A percentile compares a stretch with the other conserved stretches of the same genome.
phyloP scores from a whole-genome alignment of 2,888 invertebrate species.

The Lordiphosa fenestrarum region DNA sequence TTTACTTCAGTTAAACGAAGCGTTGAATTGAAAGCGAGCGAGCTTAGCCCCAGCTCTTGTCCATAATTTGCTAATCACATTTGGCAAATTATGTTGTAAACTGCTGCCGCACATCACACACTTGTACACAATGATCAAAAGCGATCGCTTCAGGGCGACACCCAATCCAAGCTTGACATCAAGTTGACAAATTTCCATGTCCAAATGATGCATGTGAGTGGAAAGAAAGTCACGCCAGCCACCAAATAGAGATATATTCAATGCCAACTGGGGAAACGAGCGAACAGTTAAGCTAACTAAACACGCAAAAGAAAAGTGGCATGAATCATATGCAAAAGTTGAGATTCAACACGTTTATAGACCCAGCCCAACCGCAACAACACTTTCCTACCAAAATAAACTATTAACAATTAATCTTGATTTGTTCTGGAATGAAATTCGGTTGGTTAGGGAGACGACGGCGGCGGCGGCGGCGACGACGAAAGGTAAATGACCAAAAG shows the following conservation, averaged over 20 bases:
- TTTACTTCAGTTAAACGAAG: conserved; percentile 72
- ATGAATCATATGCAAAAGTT: conserved; percentile 60
- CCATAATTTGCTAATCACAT: conserved; percentile 67
- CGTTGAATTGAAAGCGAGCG: conserved; percentile 71
- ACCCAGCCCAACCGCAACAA: conserved; percentile 28
- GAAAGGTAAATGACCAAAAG: conserved; percentile 65
- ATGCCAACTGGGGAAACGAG: conserved; percentile 10
- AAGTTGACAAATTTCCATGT: conserved; percentile 65
- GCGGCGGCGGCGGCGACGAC: conserved; percentile 18
- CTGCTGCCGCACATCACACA: conserved; percentile 22
- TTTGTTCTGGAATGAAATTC: conserved; percentile 31
- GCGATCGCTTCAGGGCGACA: conserved; percentile 34
- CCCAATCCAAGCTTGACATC: conserved; percentile 13
- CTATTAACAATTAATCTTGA: conserved; percentile 61
- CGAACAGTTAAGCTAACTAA: conserved; percentile 2
- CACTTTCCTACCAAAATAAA: conserved; percentile 3
- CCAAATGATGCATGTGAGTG: conserved; percentile 33
- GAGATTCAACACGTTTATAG: conserved; percentile 32
- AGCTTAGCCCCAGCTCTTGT: conserved; percentile 25
- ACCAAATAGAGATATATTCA: conserved; percentile 10
- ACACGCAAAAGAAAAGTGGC: conserved; percentile 48
- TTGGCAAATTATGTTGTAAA: conserved; percentile 71
- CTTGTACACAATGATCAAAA: conserved; percentile 57
- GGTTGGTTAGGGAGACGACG: conserved; percentile 1
- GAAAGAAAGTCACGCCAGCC: conserved; percentile 28